These are phyloP conservation scores for Delphinus delphis DNA, from an alignment of 2,113 vertebrate species.

Conservation along the genomic window DNA sequence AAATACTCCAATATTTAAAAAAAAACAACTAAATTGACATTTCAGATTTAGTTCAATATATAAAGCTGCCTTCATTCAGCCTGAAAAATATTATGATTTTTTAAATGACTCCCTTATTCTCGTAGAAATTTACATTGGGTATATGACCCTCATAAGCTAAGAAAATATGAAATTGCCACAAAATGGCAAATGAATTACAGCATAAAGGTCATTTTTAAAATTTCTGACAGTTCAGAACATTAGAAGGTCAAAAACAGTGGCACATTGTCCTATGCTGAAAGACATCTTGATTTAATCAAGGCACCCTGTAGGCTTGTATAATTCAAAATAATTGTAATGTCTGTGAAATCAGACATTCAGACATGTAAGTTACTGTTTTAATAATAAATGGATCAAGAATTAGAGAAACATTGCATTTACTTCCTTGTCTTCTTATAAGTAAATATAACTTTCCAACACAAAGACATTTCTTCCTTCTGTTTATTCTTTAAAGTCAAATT, in stretches of 20 bases:
- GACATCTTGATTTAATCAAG: constrained; percentile 29
- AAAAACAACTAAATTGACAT: background rate
- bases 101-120: constrained; percentile 53
- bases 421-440: constrained; percentile 32
- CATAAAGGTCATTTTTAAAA: constrained; percentile 75
- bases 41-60: background rate
- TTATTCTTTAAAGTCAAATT: constrained; percentile 55
- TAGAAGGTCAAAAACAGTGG: constrained; percentile 79
- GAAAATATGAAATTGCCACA: constrained; percentile 64
- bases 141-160: background rate
- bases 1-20: background rate
- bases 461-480: background rate
- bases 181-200: constrained; percentile 72
- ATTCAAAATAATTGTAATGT: constrained; percentile 72
- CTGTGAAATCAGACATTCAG: constrained; percentile 69
- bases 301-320: constrained; percentile 1
- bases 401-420: constrained; percentile 56
- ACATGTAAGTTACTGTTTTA: constrained; percentile 17
- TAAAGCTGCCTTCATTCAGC: background rate
- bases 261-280: constrained; percentile 59
- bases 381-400: constrained; percentile 67
- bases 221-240: constrained; percentile 73
- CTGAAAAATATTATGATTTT: constrained; percentile 16
- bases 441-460: constrained; percentile 40
- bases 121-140: constrained; percentile 69